Conservation (phyloP, 2,888 invertebrate genomes). For the Rotaria sp. region DNA sequence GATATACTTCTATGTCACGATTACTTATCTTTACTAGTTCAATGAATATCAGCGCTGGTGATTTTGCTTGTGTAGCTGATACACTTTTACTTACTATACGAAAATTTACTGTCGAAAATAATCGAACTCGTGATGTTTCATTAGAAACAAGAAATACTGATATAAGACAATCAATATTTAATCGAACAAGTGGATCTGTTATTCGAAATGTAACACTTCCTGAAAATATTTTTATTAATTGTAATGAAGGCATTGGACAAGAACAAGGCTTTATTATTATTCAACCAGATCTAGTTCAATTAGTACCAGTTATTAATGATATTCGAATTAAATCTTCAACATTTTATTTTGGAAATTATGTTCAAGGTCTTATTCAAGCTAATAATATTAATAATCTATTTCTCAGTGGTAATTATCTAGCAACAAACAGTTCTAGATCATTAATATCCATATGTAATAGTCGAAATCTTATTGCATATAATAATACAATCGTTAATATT, state of each 20-base stretch:
- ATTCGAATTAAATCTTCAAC: neutral
- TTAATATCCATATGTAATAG: neutral
- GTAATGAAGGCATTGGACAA: neutral
- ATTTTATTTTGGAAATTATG: neutral
- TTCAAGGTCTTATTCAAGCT: neutral
- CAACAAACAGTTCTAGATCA: neutral
- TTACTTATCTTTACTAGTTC: neutral
- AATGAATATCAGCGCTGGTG: neutral
- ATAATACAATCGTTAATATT: neutral
- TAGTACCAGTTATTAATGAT: neutral
- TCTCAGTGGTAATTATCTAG: neutral
- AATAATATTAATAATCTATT: neutral
- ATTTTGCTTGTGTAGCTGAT: neutral
- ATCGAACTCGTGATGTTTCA: neutral
- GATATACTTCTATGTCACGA: neutral
- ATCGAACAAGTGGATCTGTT: neutral
- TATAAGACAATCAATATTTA: neutral
- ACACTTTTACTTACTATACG: neutral
- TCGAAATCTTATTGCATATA: neutral
- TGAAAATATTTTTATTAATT: neutral
- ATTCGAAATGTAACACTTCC: neutral
- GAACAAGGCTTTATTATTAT: neutral
- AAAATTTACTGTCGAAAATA: neutral
- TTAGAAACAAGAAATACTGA: neutral
- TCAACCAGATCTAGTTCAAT: neutral